These are phyloP conservation scores for Tetramorium parvispinum DNA, from an alignment of 1,140 invertebrate genomes.

Conservation along the genomic window DNA sequence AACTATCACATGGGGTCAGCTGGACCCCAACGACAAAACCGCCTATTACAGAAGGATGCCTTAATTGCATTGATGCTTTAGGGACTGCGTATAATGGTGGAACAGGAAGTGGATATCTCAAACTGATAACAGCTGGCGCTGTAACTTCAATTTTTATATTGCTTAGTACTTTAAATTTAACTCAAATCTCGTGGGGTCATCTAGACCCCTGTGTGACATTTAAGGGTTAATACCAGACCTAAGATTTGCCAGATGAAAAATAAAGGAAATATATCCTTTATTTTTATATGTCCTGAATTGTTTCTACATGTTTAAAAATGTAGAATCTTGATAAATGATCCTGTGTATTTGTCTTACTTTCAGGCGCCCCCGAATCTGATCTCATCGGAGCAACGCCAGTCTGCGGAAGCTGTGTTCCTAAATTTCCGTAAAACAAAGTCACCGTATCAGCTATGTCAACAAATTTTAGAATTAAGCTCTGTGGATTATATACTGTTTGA, in stretches of 20 bases:
- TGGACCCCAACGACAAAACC: too few species aligned
- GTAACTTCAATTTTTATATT: too few species aligned
- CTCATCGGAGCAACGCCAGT: constrained; percentile 90
- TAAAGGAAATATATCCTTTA: background rate
- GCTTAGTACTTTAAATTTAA: too few species aligned
- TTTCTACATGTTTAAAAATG: constrained; percentile 10
- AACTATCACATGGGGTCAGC: too few species aligned
- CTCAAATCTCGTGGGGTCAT: too few species aligned
- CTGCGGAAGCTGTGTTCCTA: constrained; percentile 92
- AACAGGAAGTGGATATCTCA: too few species aligned
- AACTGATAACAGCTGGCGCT: too few species aligned
- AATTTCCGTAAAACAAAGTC: constrained; percentile 93
- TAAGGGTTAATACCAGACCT: background rate
- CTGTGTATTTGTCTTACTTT: constrained; percentile 70
- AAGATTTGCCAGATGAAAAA: background rate
- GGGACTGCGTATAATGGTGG: too few species aligned
- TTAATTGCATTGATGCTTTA: too few species aligned
- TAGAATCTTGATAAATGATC: background rate
- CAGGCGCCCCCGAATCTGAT: constrained; percentile 94
- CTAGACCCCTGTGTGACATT: too few species aligned
- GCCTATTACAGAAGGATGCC: too few species aligned
- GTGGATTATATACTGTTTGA: constrained; percentile 95
- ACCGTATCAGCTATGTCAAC: constrained; percentile 92
- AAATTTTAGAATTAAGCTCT: constrained; percentile 92
- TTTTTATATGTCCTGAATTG: constrained; percentile 22